Evolutionary conservation across 2,888 invertebrate genomes (phyloP), one percentile per base, ranked within the genome.

Genomic region (Nephrotoma appendiculata): DNA sequence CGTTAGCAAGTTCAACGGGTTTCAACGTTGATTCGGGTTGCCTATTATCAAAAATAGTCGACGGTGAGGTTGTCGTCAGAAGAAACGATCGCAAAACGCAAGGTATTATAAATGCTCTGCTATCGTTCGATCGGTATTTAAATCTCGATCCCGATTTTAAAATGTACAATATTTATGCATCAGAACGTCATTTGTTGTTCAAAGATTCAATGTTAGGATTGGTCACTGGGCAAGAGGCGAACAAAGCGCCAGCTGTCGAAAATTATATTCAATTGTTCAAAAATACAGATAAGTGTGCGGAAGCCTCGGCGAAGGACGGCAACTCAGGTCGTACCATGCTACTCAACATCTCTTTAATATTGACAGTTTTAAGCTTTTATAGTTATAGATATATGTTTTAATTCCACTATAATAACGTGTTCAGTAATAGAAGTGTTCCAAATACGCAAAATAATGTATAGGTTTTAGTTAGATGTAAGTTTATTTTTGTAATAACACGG

Each of bases 201-300:
- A 94, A 92, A 90, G 93, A 94, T 88, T 93, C 94, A 0, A 94
- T 94, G 0, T 92, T 93, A 0, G 94, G 94, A 1, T 90, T 95
- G 0, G 92, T 93, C 0, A 92, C 93, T 15, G 91, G 92, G 0
- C 89, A 92, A 0, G 89, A 89, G 0, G 89, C 89, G 0, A 89
- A 92, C 41, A 86, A 88, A 42, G 88, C 88, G 1, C 90, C 90
- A 86, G 91, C 92, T 0, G 93, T 94, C 0, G 90, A 91, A 87
- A 94, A 93, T 87, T 95, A 94, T 88, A 92, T 93, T 12, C 92
- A 93, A 44, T 89, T 95, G 7, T 93, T 94, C 89, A 89, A 89
- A 87, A 92, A 90, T 91, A 91, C 92, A 6, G 92, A 92, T 86
- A 88, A 89, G 41, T 92, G 92, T 87, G 88, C 31, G 11, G 31